phyloP scores from a whole-genome alignment of 64 coral and sea anemone genomes.

The Astreopora myriophthalma region DNA sequence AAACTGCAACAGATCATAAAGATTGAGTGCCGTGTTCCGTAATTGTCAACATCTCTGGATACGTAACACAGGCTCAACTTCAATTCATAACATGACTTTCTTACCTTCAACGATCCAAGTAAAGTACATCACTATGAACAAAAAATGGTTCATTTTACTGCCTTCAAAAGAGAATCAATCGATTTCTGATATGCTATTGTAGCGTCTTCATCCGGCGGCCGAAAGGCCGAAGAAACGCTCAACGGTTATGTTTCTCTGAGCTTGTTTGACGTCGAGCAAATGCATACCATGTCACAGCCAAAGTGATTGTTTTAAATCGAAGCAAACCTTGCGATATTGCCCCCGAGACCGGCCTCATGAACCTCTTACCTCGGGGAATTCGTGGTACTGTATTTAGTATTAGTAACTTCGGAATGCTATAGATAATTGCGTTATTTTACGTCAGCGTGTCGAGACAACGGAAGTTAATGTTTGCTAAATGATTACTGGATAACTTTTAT shows the following conservation, averaged over 20 bases:
- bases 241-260: neutral
- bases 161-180: neutral
- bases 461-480: constrained; percentile 2
- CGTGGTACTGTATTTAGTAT: neutral
- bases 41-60: too few relatives aligned
- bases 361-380: neutral
- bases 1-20: too few relatives aligned
- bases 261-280: neutral
- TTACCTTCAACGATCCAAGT: constrained; percentile 1
- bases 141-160: neutral
- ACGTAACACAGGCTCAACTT: too few relatives aligned
- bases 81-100: neutral
- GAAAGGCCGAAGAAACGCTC: neutral
- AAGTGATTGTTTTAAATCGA: neutral
- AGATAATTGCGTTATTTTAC: constrained; percentile 26
- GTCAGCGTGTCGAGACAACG: neutral
- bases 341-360: neutral
- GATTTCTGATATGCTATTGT: neutral
- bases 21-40: too few relatives aligned
- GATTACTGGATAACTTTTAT: neutral
- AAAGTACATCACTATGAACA: neutral
- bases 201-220: neutral
- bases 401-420: constrained; percentile 9
- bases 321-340: neutral
- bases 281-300: neutral